phyloP scores from a whole-genome alignment of 1,140 invertebrate genomes.

The Heliconius congener region DNA sequence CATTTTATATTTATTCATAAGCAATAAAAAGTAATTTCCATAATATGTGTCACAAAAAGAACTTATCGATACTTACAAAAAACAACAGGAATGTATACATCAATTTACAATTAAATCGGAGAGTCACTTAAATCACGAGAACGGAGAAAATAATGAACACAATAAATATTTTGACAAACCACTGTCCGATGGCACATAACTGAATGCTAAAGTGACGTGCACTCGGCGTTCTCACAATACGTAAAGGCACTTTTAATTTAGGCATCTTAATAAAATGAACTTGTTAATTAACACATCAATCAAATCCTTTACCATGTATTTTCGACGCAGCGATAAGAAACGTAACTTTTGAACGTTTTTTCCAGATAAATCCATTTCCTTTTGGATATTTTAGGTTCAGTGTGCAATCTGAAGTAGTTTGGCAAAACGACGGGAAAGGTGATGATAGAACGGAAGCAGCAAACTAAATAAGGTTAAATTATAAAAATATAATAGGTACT shows the following conservation, averaged over 20 bases:
- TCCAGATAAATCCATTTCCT: background rate
- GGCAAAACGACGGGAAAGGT: slow-evolving; percentile 26
- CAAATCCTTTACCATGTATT: slow-evolving; percentile 5
- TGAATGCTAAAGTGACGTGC: slow-evolving; percentile 38
- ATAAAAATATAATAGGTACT: slow-evolving; percentile 69
- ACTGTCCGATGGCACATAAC: slow-evolving; percentile 25
- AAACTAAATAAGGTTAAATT: slow-evolving; percentile 60
- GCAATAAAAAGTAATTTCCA: slow-evolving; percentile 78
- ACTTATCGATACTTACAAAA: slow-evolving; percentile 60
- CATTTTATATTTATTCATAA: slow-evolving; percentile 79
- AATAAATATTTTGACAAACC: slow-evolving; percentile 39
- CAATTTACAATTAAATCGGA: slow-evolving; percentile 50
- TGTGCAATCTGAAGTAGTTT: slow-evolving; percentile 28
- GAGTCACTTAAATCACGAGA: slow-evolving; percentile 50
- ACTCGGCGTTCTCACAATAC: slow-evolving; percentile 54
- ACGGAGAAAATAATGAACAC: slow-evolving; percentile 27
- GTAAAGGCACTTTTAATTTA: slow-evolving; percentile 78
- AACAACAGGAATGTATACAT: slow-evolving; percentile 56
- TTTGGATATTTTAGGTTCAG: background rate
- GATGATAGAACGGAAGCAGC: slow-evolving; percentile 38
- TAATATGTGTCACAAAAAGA: slow-evolving; percentile 71
- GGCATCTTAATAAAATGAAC: slow-evolving; percentile 40
- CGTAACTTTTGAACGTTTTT: background rate
- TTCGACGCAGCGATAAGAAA: background rate
- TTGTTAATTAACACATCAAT: slow-evolving; percentile 23